phyloP scores from a whole-genome alignment of 2,797 vertebrate genomes.

The Tachyglossus aculeatus region DNA sequence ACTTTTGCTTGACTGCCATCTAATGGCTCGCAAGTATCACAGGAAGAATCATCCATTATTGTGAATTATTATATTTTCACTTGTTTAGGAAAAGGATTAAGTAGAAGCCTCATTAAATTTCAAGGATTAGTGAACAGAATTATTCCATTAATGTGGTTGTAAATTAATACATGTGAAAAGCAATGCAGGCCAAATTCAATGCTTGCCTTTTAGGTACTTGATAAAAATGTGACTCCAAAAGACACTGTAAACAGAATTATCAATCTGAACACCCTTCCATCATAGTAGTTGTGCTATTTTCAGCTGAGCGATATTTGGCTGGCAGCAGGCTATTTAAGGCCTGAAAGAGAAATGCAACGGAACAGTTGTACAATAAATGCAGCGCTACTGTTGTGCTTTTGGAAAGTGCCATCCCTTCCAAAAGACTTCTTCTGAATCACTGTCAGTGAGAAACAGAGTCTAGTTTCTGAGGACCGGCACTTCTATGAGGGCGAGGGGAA shows the following conservation, averaged over 20 bases:
- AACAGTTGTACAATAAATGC: no score
- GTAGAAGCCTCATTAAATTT: neutral
- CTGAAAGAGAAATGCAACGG: no score
- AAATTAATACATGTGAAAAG: constrained; percentile 15
- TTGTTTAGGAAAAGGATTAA: neutral
- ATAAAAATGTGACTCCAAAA: neutral
- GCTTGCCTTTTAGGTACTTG: neutral
- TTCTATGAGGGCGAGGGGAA: no score
- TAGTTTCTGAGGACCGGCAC: no score
- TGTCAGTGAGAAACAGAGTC: no score
- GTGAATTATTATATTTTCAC: neutral
- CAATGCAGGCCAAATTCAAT: neutral
- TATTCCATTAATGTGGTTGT: fast-evolving
- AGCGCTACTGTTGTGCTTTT: no score
- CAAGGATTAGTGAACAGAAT: neutral
- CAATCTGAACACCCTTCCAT: neutral
- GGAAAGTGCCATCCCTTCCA: no score
- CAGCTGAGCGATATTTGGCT: neutral
- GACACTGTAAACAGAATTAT: neutral
- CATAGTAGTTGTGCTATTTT: neutral
- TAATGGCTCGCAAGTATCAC: constrained; percentile 46
- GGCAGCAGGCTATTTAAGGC: no score
- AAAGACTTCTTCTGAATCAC: no score
- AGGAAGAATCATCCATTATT: neutral
- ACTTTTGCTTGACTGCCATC: constrained; percentile 62